Evolutionary conservation across 2,797 vertebrate genomes (phyloP).

Genomic region (Catostomus latipinnis): DNA sequence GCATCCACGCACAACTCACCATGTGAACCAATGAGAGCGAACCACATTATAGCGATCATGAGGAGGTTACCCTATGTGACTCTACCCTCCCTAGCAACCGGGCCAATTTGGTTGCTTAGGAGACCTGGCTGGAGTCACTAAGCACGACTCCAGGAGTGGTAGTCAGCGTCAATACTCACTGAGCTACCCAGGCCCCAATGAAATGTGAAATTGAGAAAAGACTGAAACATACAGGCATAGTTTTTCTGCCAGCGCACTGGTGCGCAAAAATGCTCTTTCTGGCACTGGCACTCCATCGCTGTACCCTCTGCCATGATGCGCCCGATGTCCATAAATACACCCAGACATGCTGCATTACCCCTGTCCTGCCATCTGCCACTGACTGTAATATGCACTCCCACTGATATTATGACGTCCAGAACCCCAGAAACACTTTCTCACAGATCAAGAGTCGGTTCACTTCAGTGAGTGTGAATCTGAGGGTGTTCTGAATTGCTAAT

Average conservation of each 20-base stretch:
- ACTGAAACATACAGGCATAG: neutral
- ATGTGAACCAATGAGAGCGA: no score
- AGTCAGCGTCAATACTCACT: no score
- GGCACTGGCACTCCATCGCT: conserved; percentile 5
- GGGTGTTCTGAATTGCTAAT: no score
- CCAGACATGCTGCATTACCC: conserved; percentile 29
- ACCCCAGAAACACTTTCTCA: conserved; percentile 1
- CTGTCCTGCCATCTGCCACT: conserved; percentile 39
- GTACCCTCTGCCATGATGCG: neutral
- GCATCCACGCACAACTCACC: no score
- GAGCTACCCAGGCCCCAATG: neutral
- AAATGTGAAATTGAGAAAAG: conserved; percentile 8
- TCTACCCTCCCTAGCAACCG: no score
- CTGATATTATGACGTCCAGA: conserved; percentile 32
- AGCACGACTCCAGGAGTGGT: no score
- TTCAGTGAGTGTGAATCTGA: neutral
- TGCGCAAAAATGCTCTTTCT: conserved; percentile 49
- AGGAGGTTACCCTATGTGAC: no score
- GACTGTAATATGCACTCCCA: conserved; percentile 15
- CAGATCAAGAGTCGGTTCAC: neutral
- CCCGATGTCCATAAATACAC: conserved; percentile 17
- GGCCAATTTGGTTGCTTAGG: no score
- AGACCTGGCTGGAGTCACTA: no score
- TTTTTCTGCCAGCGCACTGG: conserved; percentile 22
- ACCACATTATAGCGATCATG: no score